Conservation (phyloP, 2,797 vertebrate species). For the Phrynocephalus vlangalii region DNA sequence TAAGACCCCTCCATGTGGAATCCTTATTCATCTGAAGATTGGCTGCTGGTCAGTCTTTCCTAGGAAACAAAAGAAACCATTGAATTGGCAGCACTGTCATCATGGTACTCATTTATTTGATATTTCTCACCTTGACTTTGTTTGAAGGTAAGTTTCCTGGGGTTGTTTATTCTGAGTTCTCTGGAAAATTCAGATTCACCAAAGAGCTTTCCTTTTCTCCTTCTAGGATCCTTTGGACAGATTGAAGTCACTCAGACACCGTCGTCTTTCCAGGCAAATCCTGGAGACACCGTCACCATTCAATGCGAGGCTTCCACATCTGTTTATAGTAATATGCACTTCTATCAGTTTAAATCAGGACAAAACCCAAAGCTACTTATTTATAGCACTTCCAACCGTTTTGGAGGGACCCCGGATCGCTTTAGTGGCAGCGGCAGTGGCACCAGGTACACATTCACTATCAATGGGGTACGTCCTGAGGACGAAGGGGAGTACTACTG, state of each 20-base stretch:
- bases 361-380: slow-evolving; percentile 19
- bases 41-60: too few species aligned
- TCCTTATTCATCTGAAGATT: too few species aligned
- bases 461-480: background rate
- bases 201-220: background rate
- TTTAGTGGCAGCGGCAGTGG: background rate
- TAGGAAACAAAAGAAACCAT: too few species aligned
- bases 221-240: slow-evolving; percentile 21
- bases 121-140: background rate
- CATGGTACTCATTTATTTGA: background rate
- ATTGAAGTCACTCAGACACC: slow-evolving; percentile 41
- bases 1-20: too few species aligned
- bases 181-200: background rate
- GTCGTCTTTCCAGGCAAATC: background rate
- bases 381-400: too few species aligned
- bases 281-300: slow-evolving; percentile 30
- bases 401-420: background rate
- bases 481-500: background rate
- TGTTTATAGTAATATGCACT: background rate
- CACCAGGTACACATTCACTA: background rate
- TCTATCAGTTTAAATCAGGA: slow-evolving; percentile 31
- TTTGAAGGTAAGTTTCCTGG: background rate
- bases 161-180: background rate
- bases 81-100: too few species aligned
- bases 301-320: background rate